Evolutionary conservation across 1,140 invertebrate genomes (phyloP).

Genomic region (Branchinecta lindahli): DNA sequence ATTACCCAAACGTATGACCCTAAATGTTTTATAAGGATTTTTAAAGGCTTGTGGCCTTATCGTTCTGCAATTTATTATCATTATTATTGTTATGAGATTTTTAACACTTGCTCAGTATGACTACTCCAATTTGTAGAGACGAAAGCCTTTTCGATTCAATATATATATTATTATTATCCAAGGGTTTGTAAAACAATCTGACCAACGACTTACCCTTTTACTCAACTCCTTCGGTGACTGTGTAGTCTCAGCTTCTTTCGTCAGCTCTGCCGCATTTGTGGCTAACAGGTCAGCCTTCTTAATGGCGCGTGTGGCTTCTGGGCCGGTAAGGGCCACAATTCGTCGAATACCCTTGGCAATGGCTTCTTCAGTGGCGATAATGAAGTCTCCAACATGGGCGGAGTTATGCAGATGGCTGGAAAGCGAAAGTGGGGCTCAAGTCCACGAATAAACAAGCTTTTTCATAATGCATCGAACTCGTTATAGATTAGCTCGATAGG

Average conservation of each 20-base stretch:
- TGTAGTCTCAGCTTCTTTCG: not conserved
- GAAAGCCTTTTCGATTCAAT: no score
- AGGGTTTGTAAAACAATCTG: no score
- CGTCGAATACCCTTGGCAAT: constrained; percentile 96
- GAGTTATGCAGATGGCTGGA: constrained; percentile 65
- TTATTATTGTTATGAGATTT: no score
- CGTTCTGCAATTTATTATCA: no score
- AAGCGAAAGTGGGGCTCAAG: constrained; percentile 23
- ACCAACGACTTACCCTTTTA: not conserved
- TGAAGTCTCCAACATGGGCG: constrained; percentile 82
- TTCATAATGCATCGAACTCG: not conserved
- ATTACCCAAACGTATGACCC: no score
- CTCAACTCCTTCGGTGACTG: not conserved
- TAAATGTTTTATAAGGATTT: no score
- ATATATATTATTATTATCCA: no score
- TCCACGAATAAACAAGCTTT: constrained; percentile 7
- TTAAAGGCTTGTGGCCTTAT: no score
- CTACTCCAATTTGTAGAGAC: no score
- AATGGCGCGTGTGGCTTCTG: constrained; percentile 60
- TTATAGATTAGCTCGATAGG: no score
- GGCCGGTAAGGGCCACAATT: constrained; percentile 91
- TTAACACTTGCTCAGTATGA: no score
- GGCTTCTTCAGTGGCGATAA: constrained; percentile 93
- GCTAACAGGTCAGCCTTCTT: not conserved
- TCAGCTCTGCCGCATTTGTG: not conserved